These are phyloP conservation scores for Ophion ellenae DNA, from an alignment of 2,888 invertebrate species.

Conservation along the genomic window DNA sequence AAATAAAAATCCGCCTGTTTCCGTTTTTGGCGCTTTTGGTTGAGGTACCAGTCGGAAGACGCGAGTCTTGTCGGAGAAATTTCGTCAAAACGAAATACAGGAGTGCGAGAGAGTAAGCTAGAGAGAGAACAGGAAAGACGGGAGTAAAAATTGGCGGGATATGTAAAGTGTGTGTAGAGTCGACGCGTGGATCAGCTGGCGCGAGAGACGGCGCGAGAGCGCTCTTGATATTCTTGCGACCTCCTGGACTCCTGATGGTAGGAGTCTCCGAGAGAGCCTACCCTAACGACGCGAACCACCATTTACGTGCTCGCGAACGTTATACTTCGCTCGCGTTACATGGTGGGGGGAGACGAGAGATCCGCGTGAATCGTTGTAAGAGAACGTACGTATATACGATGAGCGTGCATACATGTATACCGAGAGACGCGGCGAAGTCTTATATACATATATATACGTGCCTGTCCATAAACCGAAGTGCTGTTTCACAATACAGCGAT, in stretches of 20 bases:
- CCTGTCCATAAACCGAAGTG: not conserved
- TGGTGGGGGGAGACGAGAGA: slow-evolving; percentile 62
- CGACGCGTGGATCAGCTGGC: not conserved
- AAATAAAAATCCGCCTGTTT: too few species aligned
- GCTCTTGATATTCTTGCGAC: slow-evolving; percentile 55
- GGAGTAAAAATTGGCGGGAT: slow-evolving; percentile 14
- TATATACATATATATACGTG: not conserved
- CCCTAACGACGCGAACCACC: slow-evolving; percentile 72
- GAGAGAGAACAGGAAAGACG: not conserved
- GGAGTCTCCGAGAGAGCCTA: slow-evolving; percentile 78
- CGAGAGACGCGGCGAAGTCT: not conserved
- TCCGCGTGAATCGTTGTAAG: slow-evolving; percentile 32
- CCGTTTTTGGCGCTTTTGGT: too few species aligned
- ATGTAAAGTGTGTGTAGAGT: not conserved
- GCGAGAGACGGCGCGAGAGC: slow-evolving; percentile 50
- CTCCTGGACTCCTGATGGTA: slow-evolving; percentile 72
- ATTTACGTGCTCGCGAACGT: slow-evolving; percentile 57
- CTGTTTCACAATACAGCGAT: not conserved
- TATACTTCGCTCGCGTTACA: slow-evolving; percentile 39
- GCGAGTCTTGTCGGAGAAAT: not conserved
- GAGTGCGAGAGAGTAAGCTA: not conserved
- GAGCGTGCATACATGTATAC: not conserved
- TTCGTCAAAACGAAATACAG: not conserved
- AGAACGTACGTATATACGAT: slow-evolving; percentile 10
- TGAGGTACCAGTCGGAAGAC: too few species aligned